Evolutionary conservation across 2,797 vertebrate genomes (phyloP).

Genomic region (Telmatherina bonti): DNA sequence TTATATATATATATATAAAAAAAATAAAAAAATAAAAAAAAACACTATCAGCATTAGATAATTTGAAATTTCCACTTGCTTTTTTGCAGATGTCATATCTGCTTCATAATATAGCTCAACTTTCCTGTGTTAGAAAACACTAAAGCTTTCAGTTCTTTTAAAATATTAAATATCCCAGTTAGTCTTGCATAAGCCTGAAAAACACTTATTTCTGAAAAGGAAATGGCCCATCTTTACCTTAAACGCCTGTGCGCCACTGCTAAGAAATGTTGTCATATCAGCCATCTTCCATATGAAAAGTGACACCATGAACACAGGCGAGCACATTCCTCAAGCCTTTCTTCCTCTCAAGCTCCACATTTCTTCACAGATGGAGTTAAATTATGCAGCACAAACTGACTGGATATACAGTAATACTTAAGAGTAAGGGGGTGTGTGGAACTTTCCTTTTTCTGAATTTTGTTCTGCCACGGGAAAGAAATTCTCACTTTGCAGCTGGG

Average conservation of each 20-base stretch:
- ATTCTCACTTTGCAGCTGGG: constrained; percentile 64
- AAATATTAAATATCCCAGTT: background rate
- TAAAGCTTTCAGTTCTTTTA: background rate
- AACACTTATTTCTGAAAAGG: background rate
- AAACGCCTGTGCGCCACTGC: constrained; percentile 39
- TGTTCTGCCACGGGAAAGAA: constrained; percentile 33
- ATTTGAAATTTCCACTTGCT: too few species aligned
- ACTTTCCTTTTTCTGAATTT: constrained; percentile 22
- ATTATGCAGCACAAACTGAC: constrained; percentile 82
- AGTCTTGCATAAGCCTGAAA: background rate
- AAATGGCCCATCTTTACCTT: constrained; percentile 25
- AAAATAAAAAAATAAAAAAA: too few species aligned
- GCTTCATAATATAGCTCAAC: background rate
- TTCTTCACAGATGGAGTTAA: constrained; percentile 79
- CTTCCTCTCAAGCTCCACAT: constrained; percentile 48
- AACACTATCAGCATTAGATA: too few species aligned
- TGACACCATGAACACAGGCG: constrained; percentile 45
- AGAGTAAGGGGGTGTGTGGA: constrained; percentile 46
- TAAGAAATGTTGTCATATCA: constrained; percentile 44
- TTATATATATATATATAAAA: too few species aligned
- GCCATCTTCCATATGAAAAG: constrained; percentile 39
- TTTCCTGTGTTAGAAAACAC: background rate
- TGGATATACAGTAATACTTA: constrained; percentile 66
- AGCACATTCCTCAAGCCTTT: constrained; percentile 53
- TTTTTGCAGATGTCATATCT: too few species aligned